phyloP scores from a whole-genome alignment of 2,113 vertebrate species.

The Edolisoma coerulescens region DNA sequence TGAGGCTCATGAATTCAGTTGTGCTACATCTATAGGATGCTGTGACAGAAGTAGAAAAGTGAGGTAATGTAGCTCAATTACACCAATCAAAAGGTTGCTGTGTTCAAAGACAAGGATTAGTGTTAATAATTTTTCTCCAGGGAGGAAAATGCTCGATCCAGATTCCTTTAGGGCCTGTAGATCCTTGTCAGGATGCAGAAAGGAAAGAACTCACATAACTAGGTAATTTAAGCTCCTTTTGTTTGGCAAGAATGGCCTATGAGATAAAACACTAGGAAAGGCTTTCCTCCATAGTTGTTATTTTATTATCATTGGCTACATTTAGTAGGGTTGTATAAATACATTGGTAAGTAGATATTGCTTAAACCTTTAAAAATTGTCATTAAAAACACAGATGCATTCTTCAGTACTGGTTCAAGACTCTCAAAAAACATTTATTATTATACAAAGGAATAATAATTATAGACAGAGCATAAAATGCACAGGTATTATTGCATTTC shows the following conservation, averaged over 20 bases:
- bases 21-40: slow-evolving; percentile 14
- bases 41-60: slow-evolving; percentile 32
- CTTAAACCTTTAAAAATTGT: background rate
- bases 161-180: slow-evolving; percentile 59
- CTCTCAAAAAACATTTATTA: background rate
- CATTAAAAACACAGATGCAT: background rate
- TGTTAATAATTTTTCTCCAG: slow-evolving; percentile 72
- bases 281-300: background rate
- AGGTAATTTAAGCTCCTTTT: slow-evolving; percentile 67
- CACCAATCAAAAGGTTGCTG: slow-evolving; percentile 47
- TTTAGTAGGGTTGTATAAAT: background rate
- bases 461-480: background rate
- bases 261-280: slow-evolving; percentile 35
- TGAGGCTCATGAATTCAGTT: slow-evolving; percentile 40
- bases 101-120: slow-evolving; percentile 73
- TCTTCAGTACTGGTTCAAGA: background rate
- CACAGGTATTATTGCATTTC: background rate
- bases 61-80: slow-evolving; percentile 56
- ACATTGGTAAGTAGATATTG: background rate
- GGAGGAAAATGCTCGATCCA: slow-evolving; percentile 60
- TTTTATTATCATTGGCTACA: background rate
- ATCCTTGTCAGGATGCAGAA: slow-evolving; percentile 47
- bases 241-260: slow-evolving; percentile 31
- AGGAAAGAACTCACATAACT: slow-evolving; percentile 37
- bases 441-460: background rate